A percentile compares a stretch with the other conserved stretches of the same genome.
phyloP scores from a whole-genome alignment of 1,140 invertebrate genomes.

The Campoletis sonorensis region DNA sequence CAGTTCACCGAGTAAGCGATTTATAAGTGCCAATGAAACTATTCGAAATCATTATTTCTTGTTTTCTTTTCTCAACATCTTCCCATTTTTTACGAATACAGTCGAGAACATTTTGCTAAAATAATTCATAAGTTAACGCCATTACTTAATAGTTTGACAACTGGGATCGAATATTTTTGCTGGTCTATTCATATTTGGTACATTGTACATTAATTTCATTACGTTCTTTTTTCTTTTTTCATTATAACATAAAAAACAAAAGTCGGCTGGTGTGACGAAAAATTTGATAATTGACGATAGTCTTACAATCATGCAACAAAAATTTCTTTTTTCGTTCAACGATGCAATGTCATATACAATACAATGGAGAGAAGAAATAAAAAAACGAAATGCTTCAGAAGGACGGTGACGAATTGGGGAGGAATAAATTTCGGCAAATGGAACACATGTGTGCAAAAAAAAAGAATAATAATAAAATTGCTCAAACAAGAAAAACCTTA shows the following conservation, averaged over 20 bases:
- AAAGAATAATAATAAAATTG: constrained; percentile 10
- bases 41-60: too few relatives aligned
- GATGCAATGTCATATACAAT: background rate
- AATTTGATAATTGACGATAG: background rate
- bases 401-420: background rate
- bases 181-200: too few relatives aligned
- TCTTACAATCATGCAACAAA: background rate
- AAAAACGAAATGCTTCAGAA: background rate
- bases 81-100: too few relatives aligned
- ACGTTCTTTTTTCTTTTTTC: too few relatives aligned
- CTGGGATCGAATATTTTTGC: too few relatives aligned
- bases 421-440: background rate
- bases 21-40: too few relatives aligned
- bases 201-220: too few relatives aligned
- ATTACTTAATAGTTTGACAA: too few relatives aligned
- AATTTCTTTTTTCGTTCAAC: background rate
- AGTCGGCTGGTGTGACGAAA: background rate
- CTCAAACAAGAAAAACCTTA: background rate
- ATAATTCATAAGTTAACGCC: too few relatives aligned
- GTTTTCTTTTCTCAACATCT: too few relatives aligned
- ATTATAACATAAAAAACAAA: background rate
- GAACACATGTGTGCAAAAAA: background rate
- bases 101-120: too few relatives aligned
- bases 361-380: background rate
- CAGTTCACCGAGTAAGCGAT: background rate